Evolutionary conservation across 1,140 invertebrate genomes (phyloP), one percentile per base, ranked within the genome.

Genomic region (Drosophila pallidifrons): DNA sequence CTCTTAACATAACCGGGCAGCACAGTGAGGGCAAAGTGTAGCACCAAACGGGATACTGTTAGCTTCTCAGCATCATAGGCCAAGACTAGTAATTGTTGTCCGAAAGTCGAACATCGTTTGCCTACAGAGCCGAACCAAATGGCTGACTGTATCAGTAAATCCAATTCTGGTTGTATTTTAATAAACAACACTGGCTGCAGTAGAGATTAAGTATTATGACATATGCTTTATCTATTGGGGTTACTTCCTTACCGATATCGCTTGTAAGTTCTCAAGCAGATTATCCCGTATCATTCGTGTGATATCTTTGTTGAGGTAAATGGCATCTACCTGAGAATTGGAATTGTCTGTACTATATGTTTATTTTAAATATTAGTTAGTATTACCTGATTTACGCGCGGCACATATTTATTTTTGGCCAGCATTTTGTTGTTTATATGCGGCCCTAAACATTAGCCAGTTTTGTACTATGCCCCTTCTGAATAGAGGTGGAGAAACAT

Each of bases 41-140:
- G 93, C 45, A 91, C 93, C n/a, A 94, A 58, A 76, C 94, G 93
- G 6, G 92, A 93, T 41, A 86, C 92, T 1, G 93, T 92, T 41
- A 94, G 87, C 64, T 94, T 93, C 38, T 93, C 93, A 16, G 91
- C 82, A 75, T 94, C 93, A 79, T 95, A 95, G 67, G 94, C 93
- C 4, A 95, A 80, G 5, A 94, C 94, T 11, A 95, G 80, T 77
- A 95, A 93, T 64, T 95, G 93, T 69, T 95, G 95, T 0, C 95
- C 95, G 93, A 95, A 95, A 41, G 94, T 94, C 35, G 92, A 93
- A 55, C 93, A 93, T 49, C 93, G 92, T 68, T 94, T 89, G 49
- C 92, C 93, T 11, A 95, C 79, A 25, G 94, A 95, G 69, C 94
- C 94, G 81, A 94, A 93, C 91, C 94, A 95, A 70, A 95, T 93